Conservation (phyloP, 1,140 invertebrate species). For the Lordiphosa mommai region DNA sequence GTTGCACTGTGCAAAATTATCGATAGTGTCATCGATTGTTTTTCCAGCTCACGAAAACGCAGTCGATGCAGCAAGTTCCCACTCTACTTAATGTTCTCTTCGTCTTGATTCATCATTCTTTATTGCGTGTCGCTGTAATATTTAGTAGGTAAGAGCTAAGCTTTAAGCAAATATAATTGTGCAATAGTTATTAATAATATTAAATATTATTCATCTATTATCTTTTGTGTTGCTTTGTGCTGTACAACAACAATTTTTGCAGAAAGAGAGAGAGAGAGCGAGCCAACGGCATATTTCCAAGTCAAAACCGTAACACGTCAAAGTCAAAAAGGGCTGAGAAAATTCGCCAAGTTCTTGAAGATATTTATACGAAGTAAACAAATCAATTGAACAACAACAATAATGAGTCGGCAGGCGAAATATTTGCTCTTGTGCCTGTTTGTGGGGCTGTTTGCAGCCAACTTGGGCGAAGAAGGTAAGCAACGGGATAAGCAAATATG, state of each 20-base stretch:
- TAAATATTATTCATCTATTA: no score
- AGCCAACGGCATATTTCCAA: neutral
- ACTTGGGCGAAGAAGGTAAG: constrained; percentile 52
- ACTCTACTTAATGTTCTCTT: constrained; percentile 6
- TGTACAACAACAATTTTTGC: constrained; percentile 9
- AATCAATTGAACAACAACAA: constrained; percentile 27
- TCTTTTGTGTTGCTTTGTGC: constrained; percentile 2
- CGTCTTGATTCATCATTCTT: constrained; percentile 62
- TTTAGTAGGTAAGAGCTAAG: constrained; percentile 44
- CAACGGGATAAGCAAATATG: constrained; percentile 24
- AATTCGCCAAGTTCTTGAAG: constrained; percentile 20
- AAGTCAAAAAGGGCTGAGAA: neutral
- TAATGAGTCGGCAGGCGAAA: constrained; percentile 61
- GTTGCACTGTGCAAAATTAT: no score
- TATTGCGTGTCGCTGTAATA: constrained; percentile 64
- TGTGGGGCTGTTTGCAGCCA: constrained; percentile 53
- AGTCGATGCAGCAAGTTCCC: no score
- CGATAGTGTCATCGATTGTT: no score
- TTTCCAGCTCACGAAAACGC: no score
- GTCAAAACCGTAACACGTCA: constrained; percentile 23
- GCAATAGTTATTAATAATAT: constrained; percentile 12
- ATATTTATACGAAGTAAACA: constrained; percentile 32
- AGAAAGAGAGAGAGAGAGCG: no score
- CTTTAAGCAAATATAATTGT: constrained; percentile 20
- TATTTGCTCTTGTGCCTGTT: constrained; percentile 62